A percentile compares a stretch with the other conserved stretches of the same genome.
These are phyloP conservation scores for Polyommatus icarus DNA, from an alignment of 2,888 invertebrate species.

Conservation along the genomic window DNA sequence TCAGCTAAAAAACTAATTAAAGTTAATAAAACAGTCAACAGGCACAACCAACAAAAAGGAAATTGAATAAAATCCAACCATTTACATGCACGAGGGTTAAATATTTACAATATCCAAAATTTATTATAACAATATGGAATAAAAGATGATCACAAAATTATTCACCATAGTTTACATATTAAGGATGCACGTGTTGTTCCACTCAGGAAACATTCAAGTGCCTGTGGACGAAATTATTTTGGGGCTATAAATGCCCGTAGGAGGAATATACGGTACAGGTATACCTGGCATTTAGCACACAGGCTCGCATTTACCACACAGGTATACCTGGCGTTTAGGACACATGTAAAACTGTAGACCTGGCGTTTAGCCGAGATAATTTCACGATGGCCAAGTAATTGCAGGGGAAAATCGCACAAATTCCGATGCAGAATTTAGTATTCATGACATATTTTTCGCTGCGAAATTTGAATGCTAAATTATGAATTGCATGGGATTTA, in stretches of 20 bases:
- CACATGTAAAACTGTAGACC: not conserved
- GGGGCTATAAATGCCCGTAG: not conserved
- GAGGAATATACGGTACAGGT: conserved; percentile 1
- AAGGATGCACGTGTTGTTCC: conserved; percentile 7
- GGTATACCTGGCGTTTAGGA: not conserved
- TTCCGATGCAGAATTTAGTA: not conserved
- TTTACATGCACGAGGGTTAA: not conserved
- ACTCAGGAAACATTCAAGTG: conserved; percentile 23
- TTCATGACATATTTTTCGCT: conserved; percentile 1
- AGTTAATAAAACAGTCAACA: conserved; percentile 2
- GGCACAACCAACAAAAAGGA: not conserved
- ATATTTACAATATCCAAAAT: conserved; percentile 14
- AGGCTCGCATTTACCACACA: too few relatives aligned
- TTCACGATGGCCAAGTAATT: conserved; percentile 6
- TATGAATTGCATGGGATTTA: not conserved
- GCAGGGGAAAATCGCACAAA: conserved; percentile 1
- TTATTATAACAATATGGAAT: conserved; percentile 24
- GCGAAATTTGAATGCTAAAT: not conserved
- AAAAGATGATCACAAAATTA: conserved; percentile 26
- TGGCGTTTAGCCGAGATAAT: conserved; percentile 8
- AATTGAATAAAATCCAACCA: not conserved
- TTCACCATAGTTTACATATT: not conserved
- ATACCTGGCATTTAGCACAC: not conserved
- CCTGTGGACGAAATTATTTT: conserved; percentile 19
- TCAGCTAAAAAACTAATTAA: not conserved